A percentile compares a stretch with the other conserved stretches of the same genome.
Conservation (phyloP, 2,888 invertebrate genomes). For the Epirrita christyi region DNA sequence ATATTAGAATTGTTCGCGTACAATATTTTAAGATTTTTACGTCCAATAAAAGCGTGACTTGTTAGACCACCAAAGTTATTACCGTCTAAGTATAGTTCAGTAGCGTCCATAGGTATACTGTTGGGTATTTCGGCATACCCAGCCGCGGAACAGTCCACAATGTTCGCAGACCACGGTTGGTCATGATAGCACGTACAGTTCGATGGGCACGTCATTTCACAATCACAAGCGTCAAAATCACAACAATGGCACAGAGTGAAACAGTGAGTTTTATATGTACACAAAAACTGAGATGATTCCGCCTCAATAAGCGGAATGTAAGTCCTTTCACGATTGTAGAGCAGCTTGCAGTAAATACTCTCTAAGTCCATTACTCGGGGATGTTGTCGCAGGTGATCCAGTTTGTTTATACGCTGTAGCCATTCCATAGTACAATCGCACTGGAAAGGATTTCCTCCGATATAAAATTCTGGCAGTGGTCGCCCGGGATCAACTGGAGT, state of each 20-base stretch:
- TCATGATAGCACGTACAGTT: constrained; percentile 98
- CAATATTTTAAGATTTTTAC: constrained; percentile 94
- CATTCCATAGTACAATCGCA: constrained; percentile 98
- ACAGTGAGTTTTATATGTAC: constrained; percentile 96
- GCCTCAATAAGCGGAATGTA: constrained; percentile 95
- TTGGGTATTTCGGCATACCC: constrained; percentile 93
- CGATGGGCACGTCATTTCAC: constrained; percentile 97
- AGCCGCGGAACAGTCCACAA: constrained; percentile 94
- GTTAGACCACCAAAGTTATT: constrained; percentile 94
- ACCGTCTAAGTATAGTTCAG: constrained; percentile 96
- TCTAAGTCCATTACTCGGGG: constrained; percentile 96
- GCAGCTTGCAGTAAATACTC: constrained; percentile 94
- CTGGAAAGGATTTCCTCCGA: constrained; percentile 96
- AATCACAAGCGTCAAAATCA: constrained; percentile 98
- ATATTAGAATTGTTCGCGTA: constrained; percentile 96
- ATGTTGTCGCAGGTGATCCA: constrained; percentile 92
- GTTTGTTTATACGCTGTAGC: constrained; percentile 95
- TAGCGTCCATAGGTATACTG: constrained; percentile 97
- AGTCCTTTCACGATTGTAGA: constrained; percentile 93
- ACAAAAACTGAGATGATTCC: constrained; percentile 95
- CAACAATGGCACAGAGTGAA: constrained; percentile 98
- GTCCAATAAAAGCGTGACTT: constrained; percentile 95
- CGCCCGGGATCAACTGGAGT: constrained; percentile 91
- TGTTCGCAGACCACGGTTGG: constrained; percentile 96
- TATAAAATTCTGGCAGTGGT: constrained; percentile 94